Evolutionary conservation across 2,888 invertebrate genomes (phyloP), one percentile per base, ranked within the genome.

Genomic region (Spisula solida): DNA sequence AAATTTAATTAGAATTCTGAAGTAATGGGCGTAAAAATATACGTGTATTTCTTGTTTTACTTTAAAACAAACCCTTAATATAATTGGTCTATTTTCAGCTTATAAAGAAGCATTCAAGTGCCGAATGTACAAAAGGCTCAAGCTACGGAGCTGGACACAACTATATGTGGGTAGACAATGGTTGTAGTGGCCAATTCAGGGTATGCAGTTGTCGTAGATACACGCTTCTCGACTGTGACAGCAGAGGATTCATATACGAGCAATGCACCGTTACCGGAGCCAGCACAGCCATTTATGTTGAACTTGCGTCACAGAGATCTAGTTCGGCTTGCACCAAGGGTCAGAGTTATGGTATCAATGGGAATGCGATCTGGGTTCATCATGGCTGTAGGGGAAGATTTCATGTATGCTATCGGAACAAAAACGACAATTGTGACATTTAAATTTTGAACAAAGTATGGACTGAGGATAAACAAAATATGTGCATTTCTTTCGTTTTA

Each of bases 171-270:
- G 80, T 47, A 41, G 20, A 80, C 0, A 1, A 41, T 0, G 80
- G 80, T 1, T 80, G 80, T 47, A 47, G 80, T 20, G 80, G 18
- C 4, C 16, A 20, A 41, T 80, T 80, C 41, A 47, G 25, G 6
- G 80, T 80, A 2, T 47, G 18, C 48, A 25, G 2, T 12, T 80
- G n/a, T n/a, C n/a, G 80, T 47, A 47, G 2, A 0, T 47, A 80
- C 18, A 6, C 18, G 14, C 4, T 51, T 6, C 14, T 85, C 0
- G 51, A 79, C 12, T 85, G 85, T 66, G 70, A 70, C 55, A 85
- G 85, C n/a, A n/a, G 51, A 31, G 31, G 78, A 5, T 85, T 48
- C 85, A 78, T 51, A n/a, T 79, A 85, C 34, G 51, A 75, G 16
- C 55, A 75, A 18, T 85, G 85, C n/a, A n/a, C n/a, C 34, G 85